Base-by-base conservation (phyloP, 2,113 vertebrate species). In the Siniperca knerii region DNA sequence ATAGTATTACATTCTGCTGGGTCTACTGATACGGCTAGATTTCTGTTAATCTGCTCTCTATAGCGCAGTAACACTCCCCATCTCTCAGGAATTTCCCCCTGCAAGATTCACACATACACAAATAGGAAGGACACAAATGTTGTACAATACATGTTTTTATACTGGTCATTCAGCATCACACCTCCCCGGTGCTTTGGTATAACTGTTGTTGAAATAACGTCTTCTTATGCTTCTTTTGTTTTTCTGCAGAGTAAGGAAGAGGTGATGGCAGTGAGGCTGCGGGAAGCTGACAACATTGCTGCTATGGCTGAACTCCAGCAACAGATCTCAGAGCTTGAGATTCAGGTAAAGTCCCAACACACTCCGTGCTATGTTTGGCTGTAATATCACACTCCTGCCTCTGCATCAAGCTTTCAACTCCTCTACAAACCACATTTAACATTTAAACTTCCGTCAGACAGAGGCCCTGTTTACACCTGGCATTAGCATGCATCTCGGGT, bases 201-300 rank as follows among this genome's bases (percentile, higher is more conserved):
- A n/a, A 42, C 54, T 20, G n/a, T 16, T 78, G 23, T 29, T 74
- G 18, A 68, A 42, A 65, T 25, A 21, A 20, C 29, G 1, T 29
- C 15, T 3, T 4, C 8, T 5, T 5, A 8, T 2, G 37, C 18
- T 37, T 5, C 6, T 57, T 18, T 74, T 76, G 11, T n/a, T 35
- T 60, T 60, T 84, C 68, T 92, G 46, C 87, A 99, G 98, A 98
- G 96, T 90, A 99, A 99, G 82, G 98, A 99, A 92, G 98, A 99
- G 84, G 97, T 99, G 92, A 99, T 99, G 98, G 98, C 98, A 13
- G 97, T 98, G 61, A 96, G 98, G 86, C 96, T 99, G 75, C 95
- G 98, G 42, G 98, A 99, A 83, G 98, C 98, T 78, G 98, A 99
- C 82, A 97, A 97, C 92, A 99, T 99, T 7, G 98, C 98, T 68